Percentiles rank a stretch among this genome's conserved stretches.
Conservation (phyloP, 1,140 invertebrate species). For the Drosophila teissieri region DNA sequence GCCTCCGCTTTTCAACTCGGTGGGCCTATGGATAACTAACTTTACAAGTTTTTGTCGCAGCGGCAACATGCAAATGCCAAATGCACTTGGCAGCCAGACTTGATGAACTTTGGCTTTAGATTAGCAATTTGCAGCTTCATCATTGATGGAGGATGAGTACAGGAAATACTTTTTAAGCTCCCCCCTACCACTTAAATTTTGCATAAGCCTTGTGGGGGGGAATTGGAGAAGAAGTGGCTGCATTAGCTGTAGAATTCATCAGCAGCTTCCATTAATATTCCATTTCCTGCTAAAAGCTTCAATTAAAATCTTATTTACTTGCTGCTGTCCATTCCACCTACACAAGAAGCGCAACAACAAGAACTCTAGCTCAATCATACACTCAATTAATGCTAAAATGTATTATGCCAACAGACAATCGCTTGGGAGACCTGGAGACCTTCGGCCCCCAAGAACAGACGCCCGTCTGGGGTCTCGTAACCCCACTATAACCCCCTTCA, state of each 20-base stretch:
- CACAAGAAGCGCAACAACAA: constrained; percentile 6
- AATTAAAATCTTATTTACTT: constrained; percentile 72
- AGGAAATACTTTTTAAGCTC: constrained; percentile 7
- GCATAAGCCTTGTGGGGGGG: neutral
- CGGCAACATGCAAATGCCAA: constrained; percentile 34
- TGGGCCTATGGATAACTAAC: constrained; percentile 5
- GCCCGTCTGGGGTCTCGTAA: constrained; percentile 34
- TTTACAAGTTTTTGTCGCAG: constrained; percentile 33
- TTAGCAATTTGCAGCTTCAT: constrained; percentile 35
- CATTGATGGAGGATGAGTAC: constrained; percentile 15
- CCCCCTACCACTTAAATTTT: neutral
- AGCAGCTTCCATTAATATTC: constrained; percentile 65
- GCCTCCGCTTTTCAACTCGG: neutral
- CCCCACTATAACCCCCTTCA: neutral
- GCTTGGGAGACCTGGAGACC: constrained; percentile 23
- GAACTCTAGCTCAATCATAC: constrained; percentile 35
- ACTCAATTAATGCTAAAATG: constrained; percentile 55
- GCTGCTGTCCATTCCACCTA: constrained; percentile 16
- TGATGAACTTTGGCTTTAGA: constrained; percentile 42
- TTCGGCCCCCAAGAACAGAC: constrained; percentile 9
- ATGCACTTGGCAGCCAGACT: constrained; percentile 11
- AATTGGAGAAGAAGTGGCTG: neutral
- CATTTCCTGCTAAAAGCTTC: constrained; percentile 73
- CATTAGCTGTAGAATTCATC: constrained; percentile 39
- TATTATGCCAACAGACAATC: constrained; percentile 41